Evolutionary conservation across 2,888 invertebrate genomes (phyloP).

Genomic region (Tinea pellionella): DNA sequence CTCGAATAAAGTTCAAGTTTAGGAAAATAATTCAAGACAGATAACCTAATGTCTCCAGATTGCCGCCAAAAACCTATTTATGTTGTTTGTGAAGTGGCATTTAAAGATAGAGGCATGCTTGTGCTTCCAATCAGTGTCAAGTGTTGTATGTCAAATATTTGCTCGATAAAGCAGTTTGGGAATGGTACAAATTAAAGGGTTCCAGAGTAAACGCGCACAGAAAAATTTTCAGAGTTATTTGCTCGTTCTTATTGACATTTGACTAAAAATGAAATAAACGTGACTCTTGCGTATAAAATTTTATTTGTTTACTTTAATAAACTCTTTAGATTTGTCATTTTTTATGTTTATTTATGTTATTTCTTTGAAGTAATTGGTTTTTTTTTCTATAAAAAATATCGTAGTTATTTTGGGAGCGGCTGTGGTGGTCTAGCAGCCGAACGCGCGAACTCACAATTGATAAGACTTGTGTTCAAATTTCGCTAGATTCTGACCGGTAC

Average conservation of each 20-base stretch:
- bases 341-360: neutral
- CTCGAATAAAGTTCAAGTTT: too few relatives aligned
- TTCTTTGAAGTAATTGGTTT: neutral
- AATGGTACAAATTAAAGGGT: conserved; percentile 6
- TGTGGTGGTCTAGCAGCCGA: too few relatives aligned
- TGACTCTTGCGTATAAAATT: neutral
- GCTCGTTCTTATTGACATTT: neutral
- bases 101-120: neutral
- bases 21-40: too few relatives aligned
- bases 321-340: neutral
- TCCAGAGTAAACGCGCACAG: neutral
- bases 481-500: too few relatives aligned
- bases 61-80: too few relatives aligned
- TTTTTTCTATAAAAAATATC: neutral
- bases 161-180: conserved; percentile 5
- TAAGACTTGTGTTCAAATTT: too few relatives aligned
- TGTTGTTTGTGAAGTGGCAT: neutral
- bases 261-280: neutral
- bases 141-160: conserved; percentile 10
- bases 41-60: too few relatives aligned
- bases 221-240: neutral
- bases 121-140: conserved; percentile 9
- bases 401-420: too few relatives aligned
- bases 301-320: neutral
- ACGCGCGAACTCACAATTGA: too few relatives aligned